These are phyloP conservation scores for Athene noctua DNA, from an alignment of 2,113 vertebrate genomes.

Conservation along the genomic window DNA sequence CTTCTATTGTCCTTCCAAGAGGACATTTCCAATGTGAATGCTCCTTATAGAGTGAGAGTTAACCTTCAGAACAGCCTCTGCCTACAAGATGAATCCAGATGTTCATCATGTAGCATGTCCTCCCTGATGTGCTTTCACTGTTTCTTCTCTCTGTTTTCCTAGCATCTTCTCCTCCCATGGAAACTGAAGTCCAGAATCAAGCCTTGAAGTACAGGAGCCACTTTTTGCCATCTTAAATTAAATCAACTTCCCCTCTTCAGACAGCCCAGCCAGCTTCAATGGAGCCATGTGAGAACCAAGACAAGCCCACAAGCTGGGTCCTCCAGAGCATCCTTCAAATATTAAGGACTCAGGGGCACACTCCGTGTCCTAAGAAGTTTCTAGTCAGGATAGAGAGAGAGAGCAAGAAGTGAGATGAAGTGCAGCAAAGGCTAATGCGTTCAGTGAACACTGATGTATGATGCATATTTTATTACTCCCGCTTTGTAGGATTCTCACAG, in stretches of 20 bases:
- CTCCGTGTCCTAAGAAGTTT: background rate
- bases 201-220: background rate
- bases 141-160: background rate
- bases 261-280: background rate
- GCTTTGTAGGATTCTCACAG: background rate
- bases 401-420: background rate
- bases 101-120: background rate
- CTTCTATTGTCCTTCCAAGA: background rate
- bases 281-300: background rate
- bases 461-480: slow-evolving; percentile 48
- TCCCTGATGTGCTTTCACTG: background rate
- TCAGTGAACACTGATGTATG: background rate
- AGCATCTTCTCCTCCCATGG: background rate
- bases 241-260: background rate
- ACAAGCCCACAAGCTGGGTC: background rate
- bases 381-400: background rate
- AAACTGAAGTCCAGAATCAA: background rate
- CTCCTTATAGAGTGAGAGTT: background rate
- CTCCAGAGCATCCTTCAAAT: background rate
- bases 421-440: background rate
- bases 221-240: background rate
- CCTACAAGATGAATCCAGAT: background rate
- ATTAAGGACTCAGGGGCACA: background rate
- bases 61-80: background rate
- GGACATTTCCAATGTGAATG: background rate